Evolutionary conservation across 1,140 invertebrate species (phyloP), one percentile per base, ranked within the genome.

Genomic region (Ostrea denselamellosa): DNA sequence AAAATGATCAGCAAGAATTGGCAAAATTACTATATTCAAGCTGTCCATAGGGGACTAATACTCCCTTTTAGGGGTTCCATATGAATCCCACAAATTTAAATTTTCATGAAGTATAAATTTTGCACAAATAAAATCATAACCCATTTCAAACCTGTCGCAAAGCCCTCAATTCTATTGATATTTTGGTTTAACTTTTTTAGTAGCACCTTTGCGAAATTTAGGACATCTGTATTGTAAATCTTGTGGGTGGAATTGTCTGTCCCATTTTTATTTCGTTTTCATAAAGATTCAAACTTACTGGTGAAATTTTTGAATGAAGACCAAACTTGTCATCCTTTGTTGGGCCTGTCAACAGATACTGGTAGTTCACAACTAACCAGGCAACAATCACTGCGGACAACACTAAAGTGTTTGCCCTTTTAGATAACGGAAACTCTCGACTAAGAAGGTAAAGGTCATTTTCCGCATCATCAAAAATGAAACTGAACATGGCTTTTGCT

Each of bases 401-500:
- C n/a, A 71, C 4, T 71, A 71, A 71, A 22, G 52, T 34, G 51
- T 53, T 54, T 14, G 52, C 81, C 19, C 22, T 34, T 5, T 51
- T 8, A 54, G 51, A 83, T 17, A 83, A 25, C 8, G 81, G 81
- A 19, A 83, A n/a, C 22, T 83, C 81, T 17, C 51, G 44, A 54
- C 81, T 83, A 14, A 83, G 19, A 83, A 83, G 12, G 12, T 83
- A 83, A 10, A 83, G 14, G 52, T 83, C 81, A 28, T 83, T 83
- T 14, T 83, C 81, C 19, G 8, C 34, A 34, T 83, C 81, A 83
- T 83, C n/a, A 83, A 83, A 83, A 83, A 83, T 83, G 81, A 54
- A 83, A 83, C 52, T 83, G 81, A 19, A 83, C n/a, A 83, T 52
- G 81, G 19, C 12, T 83, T 83, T 52, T 83, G 81, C 34, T 83